Evolutionary conservation across 1,140 invertebrate species (phyloP), one percentile per base, ranked within the genome.

Genomic region (Drosophila nigromelanica): DNA sequence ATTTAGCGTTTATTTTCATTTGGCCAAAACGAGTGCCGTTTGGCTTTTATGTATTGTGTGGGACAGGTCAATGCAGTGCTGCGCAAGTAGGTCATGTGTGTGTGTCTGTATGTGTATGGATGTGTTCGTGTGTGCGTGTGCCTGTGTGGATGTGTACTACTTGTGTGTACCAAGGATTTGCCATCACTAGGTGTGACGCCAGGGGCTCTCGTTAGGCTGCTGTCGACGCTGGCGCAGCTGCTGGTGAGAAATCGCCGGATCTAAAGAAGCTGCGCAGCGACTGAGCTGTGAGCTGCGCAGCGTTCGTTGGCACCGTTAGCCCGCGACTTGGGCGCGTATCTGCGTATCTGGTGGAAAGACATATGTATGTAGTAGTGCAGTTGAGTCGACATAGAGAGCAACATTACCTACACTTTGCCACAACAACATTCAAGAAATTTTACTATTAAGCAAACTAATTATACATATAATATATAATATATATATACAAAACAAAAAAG

Each of bases 211-310:
- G 15, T 42, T 64, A 10, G 64, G 70, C 15, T 33, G 33, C 33
- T 35, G 33, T 2, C 33, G 33, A 8, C 8, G 33, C 33, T 35
- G 33, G 21, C 5, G 61, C 37, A 11, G 73, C 42, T 21, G 73
- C 42, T 21, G 73, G 63, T 37, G 78, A 77, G 7, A 80, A 83
- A 47, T 87, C 83, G 47, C 91, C 91, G 35, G 91, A 92, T 67
- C 51, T 90, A 24, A 92, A 92, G 72, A 92, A 92, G 68, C 69
- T 91, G 67, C 87, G 91, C 72, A 91, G 79, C 86, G 90, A 92
- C 69, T 92, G 78, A 91, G 73, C 54, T 58, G 69, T 3, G 8
- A 35, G 55, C 33, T 51, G 78, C 63, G 58, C 37, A 45, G 72
- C 47, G 21, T 24, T 50, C 47, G 47, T 24, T 50, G 21, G 27